phyloP scores from a whole-genome alignment of 23 tunicate species.

The Phallusia fumigata region DNA sequence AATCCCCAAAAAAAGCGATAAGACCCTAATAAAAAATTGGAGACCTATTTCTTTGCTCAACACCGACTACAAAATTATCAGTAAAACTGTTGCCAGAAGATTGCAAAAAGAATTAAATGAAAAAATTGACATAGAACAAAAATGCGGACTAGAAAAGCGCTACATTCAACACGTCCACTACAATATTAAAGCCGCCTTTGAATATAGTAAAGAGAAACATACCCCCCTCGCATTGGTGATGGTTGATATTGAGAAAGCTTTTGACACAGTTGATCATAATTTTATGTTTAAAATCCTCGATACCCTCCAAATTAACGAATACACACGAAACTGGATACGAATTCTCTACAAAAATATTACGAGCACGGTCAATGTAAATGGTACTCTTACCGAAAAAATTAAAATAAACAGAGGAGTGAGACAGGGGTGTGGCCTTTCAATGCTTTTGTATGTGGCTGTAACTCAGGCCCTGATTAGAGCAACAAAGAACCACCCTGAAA shows the following conservation, averaged over 20 bases:
- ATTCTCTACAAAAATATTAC: slow-evolving; percentile 7
- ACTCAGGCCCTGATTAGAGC: slow-evolving; percentile 13
- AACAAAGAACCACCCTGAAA: background rate
- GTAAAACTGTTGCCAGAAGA: background rate
- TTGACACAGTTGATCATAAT: slow-evolving; percentile 17
- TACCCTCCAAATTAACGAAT: background rate
- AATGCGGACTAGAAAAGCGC: background rate
- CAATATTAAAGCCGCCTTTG: background rate
- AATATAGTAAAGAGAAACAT: background rate
- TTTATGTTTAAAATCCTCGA: slow-evolving; percentile 13
- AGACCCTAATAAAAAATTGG: background rate
- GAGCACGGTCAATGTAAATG: slow-evolving; percentile 15
- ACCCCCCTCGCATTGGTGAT: background rate
- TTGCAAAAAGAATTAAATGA: background rate
- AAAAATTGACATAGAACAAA: background rate
- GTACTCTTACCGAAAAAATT: background rate
- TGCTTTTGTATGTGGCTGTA: slow-evolving; percentile 16
- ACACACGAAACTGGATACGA: background rate
- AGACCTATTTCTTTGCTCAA: background rate
- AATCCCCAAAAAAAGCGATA: background rate
- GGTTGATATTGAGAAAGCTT: background rate
- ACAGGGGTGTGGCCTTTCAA: slow-evolving; percentile 41
- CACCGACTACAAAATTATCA: background rate
- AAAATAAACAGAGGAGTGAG: slow-evolving; percentile 26
- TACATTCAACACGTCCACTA: background rate